A percentile compares a stretch with the other conserved stretches of the same genome.
Conservation (phyloP, 1,140 invertebrate genomes). For the Meloidogyne chitwoodi region DNA sequence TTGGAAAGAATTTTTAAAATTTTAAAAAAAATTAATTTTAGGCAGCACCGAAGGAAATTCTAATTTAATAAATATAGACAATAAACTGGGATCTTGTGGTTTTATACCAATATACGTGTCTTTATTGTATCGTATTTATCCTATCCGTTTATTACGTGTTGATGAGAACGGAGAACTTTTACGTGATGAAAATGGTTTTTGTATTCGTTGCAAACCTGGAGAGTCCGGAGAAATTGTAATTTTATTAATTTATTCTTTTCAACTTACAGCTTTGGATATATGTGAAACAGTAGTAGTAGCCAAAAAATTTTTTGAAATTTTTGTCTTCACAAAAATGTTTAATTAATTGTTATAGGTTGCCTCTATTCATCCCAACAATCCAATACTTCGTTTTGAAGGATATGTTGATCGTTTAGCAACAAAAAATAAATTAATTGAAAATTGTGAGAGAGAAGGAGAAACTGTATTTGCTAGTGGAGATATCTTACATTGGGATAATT, state of each 20-base stretch:
- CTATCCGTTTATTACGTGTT: slow-evolving; percentile 40
- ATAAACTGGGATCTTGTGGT: slow-evolving; percentile 73
- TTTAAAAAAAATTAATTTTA: slow-evolving; percentile 14
- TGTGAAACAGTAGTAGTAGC: no score
- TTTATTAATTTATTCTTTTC: no score
- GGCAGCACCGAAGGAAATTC: slow-evolving; percentile 87
- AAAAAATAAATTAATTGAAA: slow-evolving; percentile 79
- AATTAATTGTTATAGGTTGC: slow-evolving; percentile 67
- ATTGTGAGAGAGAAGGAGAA: slow-evolving; percentile 84
- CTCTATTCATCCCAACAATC: slow-evolving; percentile 74
- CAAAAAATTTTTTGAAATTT: no score
- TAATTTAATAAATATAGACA: slow-evolving; percentile 70
- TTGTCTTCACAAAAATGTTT: no score
- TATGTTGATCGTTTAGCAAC: slow-evolving; percentile 87
- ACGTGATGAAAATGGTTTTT: slow-evolving; percentile 70
- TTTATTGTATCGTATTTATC: slow-evolving; percentile 27
- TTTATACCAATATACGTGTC: slow-evolving; percentile 41
- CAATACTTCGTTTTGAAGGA: slow-evolving; percentile 66
- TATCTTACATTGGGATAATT: slow-evolving; percentile 76
- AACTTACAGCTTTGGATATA: no score
- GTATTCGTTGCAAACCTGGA: slow-evolving; percentile 73
- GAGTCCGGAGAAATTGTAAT: slow-evolving; percentile 81
- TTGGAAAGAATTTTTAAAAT: background rate
- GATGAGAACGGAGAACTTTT: slow-evolving; percentile 73
- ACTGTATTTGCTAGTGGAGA: slow-evolving; percentile 80